Evolutionary conservation across 2,888 invertebrate species (phyloP).

Genomic region (Amorpha juglandis): DNA sequence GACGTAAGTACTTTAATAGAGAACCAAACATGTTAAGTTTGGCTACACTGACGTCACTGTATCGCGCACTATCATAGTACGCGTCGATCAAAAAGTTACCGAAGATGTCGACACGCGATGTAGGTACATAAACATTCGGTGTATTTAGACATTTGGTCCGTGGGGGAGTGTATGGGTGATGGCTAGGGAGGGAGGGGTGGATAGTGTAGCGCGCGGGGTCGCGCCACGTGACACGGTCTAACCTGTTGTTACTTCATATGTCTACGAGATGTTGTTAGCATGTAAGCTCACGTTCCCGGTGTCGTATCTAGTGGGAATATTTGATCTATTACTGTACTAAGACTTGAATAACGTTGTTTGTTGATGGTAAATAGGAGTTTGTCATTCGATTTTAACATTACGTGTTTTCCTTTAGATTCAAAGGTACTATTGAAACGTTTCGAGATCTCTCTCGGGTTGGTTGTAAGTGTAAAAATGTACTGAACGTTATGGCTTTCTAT

Average conservation of each 20-base stretch:
- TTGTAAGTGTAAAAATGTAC: constrained; percentile 21
- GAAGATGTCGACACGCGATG: no score
- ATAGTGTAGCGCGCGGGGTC: constrained; percentile 31
- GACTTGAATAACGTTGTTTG: constrained; percentile 74
- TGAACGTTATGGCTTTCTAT: constrained; percentile 33
- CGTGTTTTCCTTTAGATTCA: constrained; percentile 19
- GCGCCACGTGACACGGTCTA: constrained; percentile 34
- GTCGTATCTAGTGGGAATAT: constrained; percentile 17
- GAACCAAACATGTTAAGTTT: no score
- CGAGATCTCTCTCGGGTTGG: constrained; percentile 9
- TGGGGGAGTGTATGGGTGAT: not conserved
- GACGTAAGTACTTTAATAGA: no score
- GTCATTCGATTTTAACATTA: constrained; percentile 27
- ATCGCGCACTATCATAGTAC: no score
- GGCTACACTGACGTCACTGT: no score
- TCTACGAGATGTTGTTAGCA: constrained; percentile 67
- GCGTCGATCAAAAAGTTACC: no score
- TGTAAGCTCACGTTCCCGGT: constrained; percentile 42
- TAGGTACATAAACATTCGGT: no score
- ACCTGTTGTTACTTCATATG: constrained; percentile 67
- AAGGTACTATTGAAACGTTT: constrained; percentile 24
- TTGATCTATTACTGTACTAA: constrained; percentile 62
- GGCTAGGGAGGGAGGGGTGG: constrained; percentile 12
- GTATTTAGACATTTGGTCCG: no score
- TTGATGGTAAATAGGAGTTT: constrained; percentile 62